Conservation (phyloP, 2,888 invertebrate genomes). For the Adelognathus sp. region DNA sequence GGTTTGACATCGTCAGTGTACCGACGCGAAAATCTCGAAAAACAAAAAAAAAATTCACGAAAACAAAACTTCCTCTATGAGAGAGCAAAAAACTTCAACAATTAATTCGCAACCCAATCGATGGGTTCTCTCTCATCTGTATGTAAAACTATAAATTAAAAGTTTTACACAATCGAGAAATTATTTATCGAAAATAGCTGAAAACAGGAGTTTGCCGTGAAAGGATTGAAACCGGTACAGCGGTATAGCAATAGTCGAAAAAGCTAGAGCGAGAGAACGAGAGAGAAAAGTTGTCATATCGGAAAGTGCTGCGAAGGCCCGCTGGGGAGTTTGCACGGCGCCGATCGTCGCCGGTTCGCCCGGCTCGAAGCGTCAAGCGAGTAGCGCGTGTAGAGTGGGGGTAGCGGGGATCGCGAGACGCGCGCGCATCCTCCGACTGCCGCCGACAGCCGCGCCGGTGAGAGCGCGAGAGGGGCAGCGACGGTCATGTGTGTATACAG, state of each 20-base stretch:
- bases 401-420: constrained; percentile 4
- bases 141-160: not conserved
- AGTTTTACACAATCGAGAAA: not conserved
- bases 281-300: too few species aligned
- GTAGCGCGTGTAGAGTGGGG: not conserved
- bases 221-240: not conserved
- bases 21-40: too few species aligned
- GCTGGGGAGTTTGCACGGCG: too few species aligned
- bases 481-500: not conserved
- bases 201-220: constrained; percentile 7
- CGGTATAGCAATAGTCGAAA: not conserved
- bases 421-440: constrained; percentile 38
- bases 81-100: not conserved
- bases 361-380: not conserved
- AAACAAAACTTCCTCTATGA: not conserved
- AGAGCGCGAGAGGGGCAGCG: not conserved
- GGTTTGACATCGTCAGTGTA: too few species aligned
- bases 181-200: not conserved
- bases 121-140: not conserved
- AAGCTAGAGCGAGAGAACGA: not conserved
- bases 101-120: too few species aligned
- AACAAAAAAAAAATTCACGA: too few species aligned
- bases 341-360: constrained; percentile 1
- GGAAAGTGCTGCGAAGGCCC: too few species aligned
- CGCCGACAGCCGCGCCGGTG: constrained; percentile 1